Evolutionary conservation across 1,140 invertebrate species (phyloP).

Genomic region (Zaprionus nigranus): DNA sequence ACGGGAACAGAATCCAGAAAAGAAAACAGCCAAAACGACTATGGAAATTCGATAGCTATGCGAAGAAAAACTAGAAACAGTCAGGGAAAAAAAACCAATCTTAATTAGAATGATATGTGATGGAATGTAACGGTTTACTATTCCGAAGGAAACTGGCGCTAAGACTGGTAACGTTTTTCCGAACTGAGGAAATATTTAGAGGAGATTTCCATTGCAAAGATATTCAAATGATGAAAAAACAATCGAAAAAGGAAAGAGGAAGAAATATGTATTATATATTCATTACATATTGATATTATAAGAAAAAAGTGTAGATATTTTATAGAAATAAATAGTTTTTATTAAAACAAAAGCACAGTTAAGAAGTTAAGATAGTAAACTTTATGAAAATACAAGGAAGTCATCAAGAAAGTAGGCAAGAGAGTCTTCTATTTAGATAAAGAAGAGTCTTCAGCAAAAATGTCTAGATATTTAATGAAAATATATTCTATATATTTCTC

Average conservation of each 20-base stretch:
- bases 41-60: conserved; percentile 57
- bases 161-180: background rate
- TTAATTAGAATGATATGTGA: conserved; percentile 25
- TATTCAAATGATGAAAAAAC: background rate
- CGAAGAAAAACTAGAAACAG: conserved; percentile 2
- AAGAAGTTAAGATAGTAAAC: no score
- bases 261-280: background rate
- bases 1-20: background rate
- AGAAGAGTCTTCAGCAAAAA: no score
- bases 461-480: background rate
- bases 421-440: no score
- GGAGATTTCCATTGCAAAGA: background rate
- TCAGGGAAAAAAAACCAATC: background rate
- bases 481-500: background rate
- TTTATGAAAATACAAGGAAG: no score
- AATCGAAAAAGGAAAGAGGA: no score
- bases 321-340: background rate
- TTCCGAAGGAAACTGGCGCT: background rate
- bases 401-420: no score
- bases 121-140: conserved; percentile 42
- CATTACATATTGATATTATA: background rate
- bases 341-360: no score
- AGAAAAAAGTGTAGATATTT: no score
- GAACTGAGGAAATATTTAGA: background rate
- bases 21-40: conserved; percentile 18